phyloP scores from a whole-genome alignment of 2,888 invertebrate genomes.

The Esperia sulphurella region DNA sequence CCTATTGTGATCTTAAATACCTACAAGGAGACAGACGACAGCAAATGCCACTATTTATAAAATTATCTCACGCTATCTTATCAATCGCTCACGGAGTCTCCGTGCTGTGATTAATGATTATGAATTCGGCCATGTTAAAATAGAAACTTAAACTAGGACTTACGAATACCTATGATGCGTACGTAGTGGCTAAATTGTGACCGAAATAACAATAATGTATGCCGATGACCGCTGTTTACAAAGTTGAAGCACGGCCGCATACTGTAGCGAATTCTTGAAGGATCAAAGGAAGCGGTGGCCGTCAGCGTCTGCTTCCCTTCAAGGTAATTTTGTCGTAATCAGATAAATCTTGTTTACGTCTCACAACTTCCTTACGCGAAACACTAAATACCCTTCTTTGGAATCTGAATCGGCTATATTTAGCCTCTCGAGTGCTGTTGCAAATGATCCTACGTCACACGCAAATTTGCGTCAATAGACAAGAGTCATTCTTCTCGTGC shows the following conservation, averaged over 20 bases:
- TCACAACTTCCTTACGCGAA: constrained; percentile 51
- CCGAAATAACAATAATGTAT: constrained; percentile 43
- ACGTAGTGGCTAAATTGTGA: constrained; percentile 28
- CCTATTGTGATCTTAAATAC: too few relatives aligned
- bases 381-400: constrained; percentile 35
- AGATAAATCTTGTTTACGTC: constrained; percentile 52
- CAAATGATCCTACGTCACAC: constrained; percentile 10
- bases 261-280: constrained; percentile 44
- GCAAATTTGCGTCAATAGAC: constrained; percentile 13
- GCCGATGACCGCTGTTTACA: constrained; percentile 47
- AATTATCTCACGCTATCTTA: constrained; percentile 5
- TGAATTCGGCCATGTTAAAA: constrained; percentile 2
- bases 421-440: constrained; percentile 18
- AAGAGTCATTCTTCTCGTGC: constrained; percentile 6
- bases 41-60: not conserved
- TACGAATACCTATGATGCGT: constrained; percentile 20
- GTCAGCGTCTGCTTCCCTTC: constrained; percentile 56
- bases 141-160: constrained; percentile 20
- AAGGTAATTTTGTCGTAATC: constrained; percentile 56
- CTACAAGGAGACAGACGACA: too few relatives aligned
- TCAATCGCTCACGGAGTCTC: not conserved
- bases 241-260: constrained; percentile 38
- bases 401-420: constrained; percentile 29
- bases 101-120: not conserved
- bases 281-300: constrained; percentile 54